Base-by-base conservation (phyloP, 2,888 invertebrate species). In the Ramazzottius varieornatus region DNA sequence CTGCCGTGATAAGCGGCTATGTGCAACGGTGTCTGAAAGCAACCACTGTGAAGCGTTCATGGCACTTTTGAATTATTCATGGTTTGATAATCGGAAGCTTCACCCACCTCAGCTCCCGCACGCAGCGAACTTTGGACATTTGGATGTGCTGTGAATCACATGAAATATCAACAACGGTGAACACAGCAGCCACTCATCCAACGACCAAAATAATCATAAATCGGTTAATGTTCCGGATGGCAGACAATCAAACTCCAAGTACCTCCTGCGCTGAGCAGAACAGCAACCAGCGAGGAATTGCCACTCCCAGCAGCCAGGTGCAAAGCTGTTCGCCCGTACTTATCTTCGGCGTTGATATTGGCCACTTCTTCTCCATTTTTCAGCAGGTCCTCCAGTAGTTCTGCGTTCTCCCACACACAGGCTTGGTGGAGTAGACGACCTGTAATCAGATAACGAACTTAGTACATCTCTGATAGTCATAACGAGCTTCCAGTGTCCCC, bases 351-450 rank as follows among this genome's bases (percentile, higher is more conserved):
- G 73, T 86, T 82, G 54, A 84, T 80, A 68, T 81, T 81, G 68
- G 71, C 63, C 54, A 69, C 69, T 69, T 70, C 68, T 63, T 86
- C 86, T 0, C 79, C 78, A 63, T 82, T 80, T 16, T 33, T 32
- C 4, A 89, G 72, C 33, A 90, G 78, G 75, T 88, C 88, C 72
- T 83, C 83, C n/a, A 89, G 78, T 1, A 90, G 79, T 73, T 89
- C 88, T 29, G 84, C 82, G 73, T 89, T 89, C 75, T 88, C 88
- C 88, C 89, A 89, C 24, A 88, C 75, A 0, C 88, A 87, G 20
- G 88, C 87, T 85, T 54, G 54, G 29, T 54, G 54, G 16, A 54
- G 29, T 24, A 54, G 24, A 29, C 54, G 54, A 29, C 54, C 54
- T 54, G 54, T 29, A 54, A 20, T 40, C 20, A 40, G n/a, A n/a